phyloP scores from a whole-genome alignment of 2,113 vertebrate genomes.

The Sakesphorus luctuosus region DNA sequence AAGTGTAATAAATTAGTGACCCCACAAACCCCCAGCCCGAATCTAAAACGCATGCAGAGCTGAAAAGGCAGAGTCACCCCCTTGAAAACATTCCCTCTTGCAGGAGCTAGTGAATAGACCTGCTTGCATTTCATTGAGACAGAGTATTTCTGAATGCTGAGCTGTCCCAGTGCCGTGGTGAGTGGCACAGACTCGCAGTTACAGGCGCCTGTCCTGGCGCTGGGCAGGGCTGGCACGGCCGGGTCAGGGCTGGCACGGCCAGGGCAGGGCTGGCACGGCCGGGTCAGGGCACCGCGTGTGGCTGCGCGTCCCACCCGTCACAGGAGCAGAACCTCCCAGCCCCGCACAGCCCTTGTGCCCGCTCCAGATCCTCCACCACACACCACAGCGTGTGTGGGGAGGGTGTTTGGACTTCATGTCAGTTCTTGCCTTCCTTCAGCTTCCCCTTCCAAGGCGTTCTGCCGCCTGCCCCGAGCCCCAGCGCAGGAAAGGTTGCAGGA shows the following conservation, averaged over 20 bases:
- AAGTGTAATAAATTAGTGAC: fast-evolving
- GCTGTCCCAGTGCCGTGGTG: background rate
- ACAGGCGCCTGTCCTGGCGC: background rate
- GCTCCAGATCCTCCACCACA: background rate
- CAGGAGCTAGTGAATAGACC: background rate
- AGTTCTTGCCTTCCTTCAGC: background rate
- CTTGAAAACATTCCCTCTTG: background rate
- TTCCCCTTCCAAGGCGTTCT: background rate
- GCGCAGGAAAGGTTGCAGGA: too few species aligned
- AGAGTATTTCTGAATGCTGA: background rate
- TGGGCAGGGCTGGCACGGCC: background rate
- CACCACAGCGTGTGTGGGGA: fast-evolving
- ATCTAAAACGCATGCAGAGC: fast-evolving
- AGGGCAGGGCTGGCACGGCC: background rate
- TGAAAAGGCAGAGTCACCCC: background rate
- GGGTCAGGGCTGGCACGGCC: background rate
- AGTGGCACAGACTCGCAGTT: fast-evolving
- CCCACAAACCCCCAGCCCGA: background rate
- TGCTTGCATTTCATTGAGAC: background rate
- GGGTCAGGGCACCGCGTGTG: fast-evolving
- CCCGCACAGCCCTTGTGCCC: fast-evolving
- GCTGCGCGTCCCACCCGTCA: fast-evolving
- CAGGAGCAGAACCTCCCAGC: background rate
- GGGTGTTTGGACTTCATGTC: background rate
- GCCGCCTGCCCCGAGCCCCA: fast-evolving